A percentile compares a stretch with the other conserved stretches of the same genome.
Conservation (phyloP, 2,113 vertebrate genomes). For the Anas platyrhynchos region DNA sequence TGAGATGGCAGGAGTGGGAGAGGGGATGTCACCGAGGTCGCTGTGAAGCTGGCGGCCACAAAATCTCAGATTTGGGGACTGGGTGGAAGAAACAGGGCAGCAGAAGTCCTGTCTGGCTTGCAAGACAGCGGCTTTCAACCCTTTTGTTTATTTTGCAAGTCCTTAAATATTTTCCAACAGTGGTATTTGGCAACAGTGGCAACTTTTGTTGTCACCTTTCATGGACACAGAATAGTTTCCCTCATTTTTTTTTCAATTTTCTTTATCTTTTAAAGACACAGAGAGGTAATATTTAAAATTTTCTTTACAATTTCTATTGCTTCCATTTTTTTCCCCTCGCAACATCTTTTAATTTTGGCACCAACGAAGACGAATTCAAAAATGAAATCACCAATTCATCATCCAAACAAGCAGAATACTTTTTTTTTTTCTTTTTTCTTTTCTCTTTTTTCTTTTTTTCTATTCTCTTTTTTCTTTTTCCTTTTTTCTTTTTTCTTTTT, state of each 20-base stretch:
- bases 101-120: not conserved
- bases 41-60: not conserved
- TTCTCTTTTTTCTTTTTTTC: too few species aligned
- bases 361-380: not conserved
- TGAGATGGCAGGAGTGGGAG: not conserved
- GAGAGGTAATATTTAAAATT: not conserved
- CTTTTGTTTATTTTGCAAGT: not conserved
- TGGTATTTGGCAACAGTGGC: not conserved
- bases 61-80: not conserved
- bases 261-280: not conserved
- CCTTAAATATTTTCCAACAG: not conserved
- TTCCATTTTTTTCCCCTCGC: not conserved
- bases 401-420: not conserved
- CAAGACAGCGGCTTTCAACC: not conserved
- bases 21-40: not conserved
- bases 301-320: not conserved
- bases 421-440: too few species aligned
- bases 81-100: not conserved
- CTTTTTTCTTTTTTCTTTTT: not conserved
- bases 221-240: not conserved
- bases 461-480: too few species aligned
- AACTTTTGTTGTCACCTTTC: not conserved
- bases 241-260: not conserved
- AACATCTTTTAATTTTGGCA: not conserved
- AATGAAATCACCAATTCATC: not conserved